Percentiles rank a stretch among this genome's conserved stretches.
phyloP scores from a whole-genome alignment of 2,113 vertebrate species.

The Cyphotilapia sp. region DNA sequence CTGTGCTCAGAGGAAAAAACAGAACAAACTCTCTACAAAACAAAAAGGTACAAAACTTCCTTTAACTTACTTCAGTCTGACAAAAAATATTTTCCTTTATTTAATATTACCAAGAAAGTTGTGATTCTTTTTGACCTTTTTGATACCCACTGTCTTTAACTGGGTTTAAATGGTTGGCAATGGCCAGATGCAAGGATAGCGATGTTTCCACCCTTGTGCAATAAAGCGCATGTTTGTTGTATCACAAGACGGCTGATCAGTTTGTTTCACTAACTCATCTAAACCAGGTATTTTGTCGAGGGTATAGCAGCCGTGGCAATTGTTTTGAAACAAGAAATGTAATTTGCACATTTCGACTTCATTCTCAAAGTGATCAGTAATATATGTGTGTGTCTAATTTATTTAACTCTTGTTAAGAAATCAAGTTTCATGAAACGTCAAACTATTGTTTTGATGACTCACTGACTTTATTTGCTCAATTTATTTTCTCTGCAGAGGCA shows the following conservation, averaged over 20 bases:
- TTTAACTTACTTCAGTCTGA: background rate
- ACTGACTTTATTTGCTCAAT: background rate
- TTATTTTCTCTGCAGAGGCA: background rate
- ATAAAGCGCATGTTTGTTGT: background rate
- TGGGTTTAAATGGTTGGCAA: background rate
- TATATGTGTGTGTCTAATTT: background rate
- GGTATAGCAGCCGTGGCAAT: background rate
- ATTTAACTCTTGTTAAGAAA: background rate
- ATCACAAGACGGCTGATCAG: background rate
- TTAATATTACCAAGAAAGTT: background rate
- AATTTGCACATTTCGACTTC: accelerated
- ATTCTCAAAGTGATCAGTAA: background rate
- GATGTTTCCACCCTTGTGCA: background rate
- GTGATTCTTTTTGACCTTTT: background rate
- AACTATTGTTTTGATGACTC: background rate
- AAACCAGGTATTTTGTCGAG: background rate
- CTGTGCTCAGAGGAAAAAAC: background rate
- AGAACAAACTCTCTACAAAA: background rate
- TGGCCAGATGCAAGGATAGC: background rate
- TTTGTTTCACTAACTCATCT: background rate
- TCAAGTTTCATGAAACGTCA: background rate
- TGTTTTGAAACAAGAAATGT: background rate
- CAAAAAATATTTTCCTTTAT: background rate
- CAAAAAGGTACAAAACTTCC: background rate
- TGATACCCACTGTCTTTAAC: background rate